phyloP scores from a whole-genome alignment of 1,140 invertebrate genomes.

The Oreohelix idahoensis region DNA sequence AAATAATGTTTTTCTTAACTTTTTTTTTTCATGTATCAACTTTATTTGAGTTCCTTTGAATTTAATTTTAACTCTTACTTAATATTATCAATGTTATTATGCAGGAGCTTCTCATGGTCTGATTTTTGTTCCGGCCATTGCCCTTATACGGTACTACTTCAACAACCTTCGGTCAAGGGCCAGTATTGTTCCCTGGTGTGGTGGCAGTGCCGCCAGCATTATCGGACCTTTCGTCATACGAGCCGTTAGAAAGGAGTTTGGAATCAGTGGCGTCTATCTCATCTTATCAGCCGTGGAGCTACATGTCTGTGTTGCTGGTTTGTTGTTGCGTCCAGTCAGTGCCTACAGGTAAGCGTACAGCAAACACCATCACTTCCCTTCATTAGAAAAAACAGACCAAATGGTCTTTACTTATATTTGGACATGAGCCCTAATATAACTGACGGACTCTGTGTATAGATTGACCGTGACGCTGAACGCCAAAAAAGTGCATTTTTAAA shows the following conservation, averaged over 20 bases:
- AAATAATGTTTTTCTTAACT: too few relatives aligned
- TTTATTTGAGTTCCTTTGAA: too few relatives aligned
- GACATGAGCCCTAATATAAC: too few relatives aligned
- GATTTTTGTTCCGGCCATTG: constrained; percentile 44
- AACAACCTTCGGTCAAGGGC: constrained; percentile 49
- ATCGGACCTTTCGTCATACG: constrained; percentile 46
- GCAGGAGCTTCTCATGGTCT: constrained; percentile 18
- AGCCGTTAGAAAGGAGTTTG: constrained; percentile 47
- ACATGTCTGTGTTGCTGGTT: constrained; percentile 30
- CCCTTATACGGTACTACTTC: constrained; percentile 56
- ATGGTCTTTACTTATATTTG: too few relatives aligned
- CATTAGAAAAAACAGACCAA: too few relatives aligned
- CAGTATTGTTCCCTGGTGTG: constrained; percentile 46
- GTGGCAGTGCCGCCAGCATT: constrained; percentile 45
- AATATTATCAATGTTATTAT: background rate
- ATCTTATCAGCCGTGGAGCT: constrained; percentile 79
- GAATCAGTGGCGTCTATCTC: constrained; percentile 73
- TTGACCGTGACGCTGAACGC: too few relatives aligned
- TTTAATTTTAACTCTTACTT: too few relatives aligned
- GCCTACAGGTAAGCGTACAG: constrained; percentile 22
- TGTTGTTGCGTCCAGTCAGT: constrained; percentile 39
- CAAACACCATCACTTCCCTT: too few relatives aligned
- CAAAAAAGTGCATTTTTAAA: too few relatives aligned
- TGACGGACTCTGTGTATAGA: too few relatives aligned
- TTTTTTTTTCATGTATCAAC: too few relatives aligned